Conservation (phyloP, 2,113 vertebrate species). For the Lucifuga dentata region DNA sequence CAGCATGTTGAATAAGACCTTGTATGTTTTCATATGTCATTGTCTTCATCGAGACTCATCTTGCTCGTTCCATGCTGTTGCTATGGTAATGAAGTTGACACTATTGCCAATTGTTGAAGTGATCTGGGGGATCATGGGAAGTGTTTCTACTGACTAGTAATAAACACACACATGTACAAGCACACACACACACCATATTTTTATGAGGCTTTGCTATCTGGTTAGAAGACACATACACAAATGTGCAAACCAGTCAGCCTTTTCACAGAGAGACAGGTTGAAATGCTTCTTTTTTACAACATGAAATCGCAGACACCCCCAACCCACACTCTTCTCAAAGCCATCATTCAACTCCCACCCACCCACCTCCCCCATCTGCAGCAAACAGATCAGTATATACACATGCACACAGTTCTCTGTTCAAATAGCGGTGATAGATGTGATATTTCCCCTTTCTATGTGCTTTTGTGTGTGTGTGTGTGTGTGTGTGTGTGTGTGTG, state of each 20-base stretch:
- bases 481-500: constrained; percentile 45
- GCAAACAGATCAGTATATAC: constrained; percentile 77
- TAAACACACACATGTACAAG: constrained; percentile 47
- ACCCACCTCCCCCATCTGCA: constrained; percentile 74
- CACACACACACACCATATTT: constrained; percentile 12
- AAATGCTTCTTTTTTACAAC: constrained; percentile 68
- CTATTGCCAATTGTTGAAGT: constrained; percentile 78
- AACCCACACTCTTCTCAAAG: constrained; percentile 82
- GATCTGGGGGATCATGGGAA: constrained; percentile 75
- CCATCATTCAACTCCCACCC: constrained; percentile 80
- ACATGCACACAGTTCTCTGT: constrained; percentile 68
- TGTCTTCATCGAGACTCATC: constrained; percentile 69
- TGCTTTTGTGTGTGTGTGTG: constrained; percentile 31
- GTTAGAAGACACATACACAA: constrained; percentile 21
- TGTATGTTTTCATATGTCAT: constrained; percentile 59
- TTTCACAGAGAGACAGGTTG: constrained; percentile 58
- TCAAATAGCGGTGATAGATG: constrained; percentile 78
- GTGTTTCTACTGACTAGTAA: constrained; percentile 58
- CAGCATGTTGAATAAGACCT: constrained; percentile 41
- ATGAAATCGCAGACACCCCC: constrained; percentile 81
- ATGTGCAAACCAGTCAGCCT: constrained; percentile 43
- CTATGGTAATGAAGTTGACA: constrained; percentile 82
- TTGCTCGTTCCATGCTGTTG: constrained; percentile 71
- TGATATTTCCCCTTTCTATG: constrained; percentile 61
- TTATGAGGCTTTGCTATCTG: constrained; percentile 31